phyloP scores from a whole-genome alignment of 2,888 invertebrate species.

The Chalcis sispes region DNA sequence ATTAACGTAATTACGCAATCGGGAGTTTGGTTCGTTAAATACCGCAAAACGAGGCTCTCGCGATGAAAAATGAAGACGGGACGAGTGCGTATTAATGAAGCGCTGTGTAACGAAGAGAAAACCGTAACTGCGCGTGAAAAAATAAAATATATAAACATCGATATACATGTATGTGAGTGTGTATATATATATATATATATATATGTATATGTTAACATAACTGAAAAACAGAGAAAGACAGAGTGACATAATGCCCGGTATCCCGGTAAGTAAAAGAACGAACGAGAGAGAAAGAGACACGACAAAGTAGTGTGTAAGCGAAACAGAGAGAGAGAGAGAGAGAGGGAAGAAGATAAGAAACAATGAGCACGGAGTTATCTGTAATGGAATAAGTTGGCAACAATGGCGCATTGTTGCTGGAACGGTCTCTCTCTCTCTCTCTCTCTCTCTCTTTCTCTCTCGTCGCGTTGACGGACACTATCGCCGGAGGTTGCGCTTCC shows the following conservation, averaged over 20 bases:
- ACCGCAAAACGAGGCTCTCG: conserved; percentile 5
- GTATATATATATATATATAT: too few relatives aligned
- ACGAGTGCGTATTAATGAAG: not conserved
- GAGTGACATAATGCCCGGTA: conserved; percentile 1
- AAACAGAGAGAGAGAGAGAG: conserved; percentile 55
- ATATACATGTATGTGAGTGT: too few relatives aligned
- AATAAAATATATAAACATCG: too few relatives aligned
- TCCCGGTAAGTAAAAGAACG: conserved; percentile 36
- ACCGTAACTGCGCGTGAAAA: conserved; percentile 4
- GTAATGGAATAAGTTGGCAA: conserved; percentile 77
- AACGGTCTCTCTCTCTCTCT: conserved; percentile 66
- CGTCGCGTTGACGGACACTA: conserved; percentile 75
- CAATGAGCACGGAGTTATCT: conserved; percentile 73
- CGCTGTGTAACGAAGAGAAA: not conserved
- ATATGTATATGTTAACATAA: too few relatives aligned
- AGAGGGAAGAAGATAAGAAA: conserved; percentile 59
- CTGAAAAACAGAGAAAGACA: conserved; percentile 19
- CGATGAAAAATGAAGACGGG: not conserved
- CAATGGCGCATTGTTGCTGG: conserved; percentile 74
- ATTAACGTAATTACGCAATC: conserved; percentile 38
- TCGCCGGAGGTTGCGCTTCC: conserved; percentile 75
- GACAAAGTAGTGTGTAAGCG: not conserved
- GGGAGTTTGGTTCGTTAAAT: conserved; percentile 9
- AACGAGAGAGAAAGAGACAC: conserved; percentile 54
- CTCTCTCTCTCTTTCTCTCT: conserved; percentile 34